Evolutionary conservation across 2,888 invertebrate genomes (phyloP).

Genomic region (Eretmocerus hayati): DNA sequence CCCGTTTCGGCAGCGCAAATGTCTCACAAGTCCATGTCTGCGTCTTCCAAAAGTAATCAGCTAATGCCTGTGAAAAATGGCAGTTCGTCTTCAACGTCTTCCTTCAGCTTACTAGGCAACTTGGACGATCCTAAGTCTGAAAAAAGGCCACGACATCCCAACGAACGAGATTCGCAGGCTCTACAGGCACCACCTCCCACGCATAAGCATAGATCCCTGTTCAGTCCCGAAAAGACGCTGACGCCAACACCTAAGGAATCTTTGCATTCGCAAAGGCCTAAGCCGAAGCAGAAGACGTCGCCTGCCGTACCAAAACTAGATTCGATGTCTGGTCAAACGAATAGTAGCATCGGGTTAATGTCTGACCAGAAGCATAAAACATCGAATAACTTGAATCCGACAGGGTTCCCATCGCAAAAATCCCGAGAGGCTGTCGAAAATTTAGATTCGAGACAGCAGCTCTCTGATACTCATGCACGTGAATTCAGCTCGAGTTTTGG

Average conservation of each 20-base stretch:
- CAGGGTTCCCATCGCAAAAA: conserved; percentile 27
- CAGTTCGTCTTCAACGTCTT: conserved; percentile 22
- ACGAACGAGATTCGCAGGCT: conserved; percentile 26
- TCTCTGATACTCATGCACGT: conserved; percentile 3
- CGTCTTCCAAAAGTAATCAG: conserved; percentile 16
- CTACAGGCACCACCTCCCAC: conserved; percentile 26
- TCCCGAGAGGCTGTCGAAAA: conserved; percentile 24
- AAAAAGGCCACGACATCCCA: conserved; percentile 32
- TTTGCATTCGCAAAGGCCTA: conserved; percentile 34
- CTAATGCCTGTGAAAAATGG: conserved; percentile 25
- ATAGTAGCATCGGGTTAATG: conserved; percentile 20
- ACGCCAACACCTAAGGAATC: conserved; percentile 49
- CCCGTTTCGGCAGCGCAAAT: conserved; percentile 18
- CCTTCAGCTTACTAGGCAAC: conserved; percentile 26
- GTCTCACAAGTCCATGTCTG: conserved; percentile 19
- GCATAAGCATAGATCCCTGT: conserved; percentile 49
- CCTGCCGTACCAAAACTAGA: conserved; percentile 40
- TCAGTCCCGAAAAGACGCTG: conserved; percentile 58
- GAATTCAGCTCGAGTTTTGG: conserved; percentile 1
- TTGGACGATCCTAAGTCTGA: conserved; percentile 38
- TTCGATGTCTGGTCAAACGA: conserved; percentile 27
- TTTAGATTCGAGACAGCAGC: neutral
- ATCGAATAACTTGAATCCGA: conserved; percentile 11
- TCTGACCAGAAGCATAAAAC: conserved; percentile 15
- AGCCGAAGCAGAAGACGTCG: conserved; percentile 52